These are phyloP conservation scores for Artemisiospiza belli DNA, from an alignment of 2,113 vertebrate species.

Conservation along the genomic window DNA sequence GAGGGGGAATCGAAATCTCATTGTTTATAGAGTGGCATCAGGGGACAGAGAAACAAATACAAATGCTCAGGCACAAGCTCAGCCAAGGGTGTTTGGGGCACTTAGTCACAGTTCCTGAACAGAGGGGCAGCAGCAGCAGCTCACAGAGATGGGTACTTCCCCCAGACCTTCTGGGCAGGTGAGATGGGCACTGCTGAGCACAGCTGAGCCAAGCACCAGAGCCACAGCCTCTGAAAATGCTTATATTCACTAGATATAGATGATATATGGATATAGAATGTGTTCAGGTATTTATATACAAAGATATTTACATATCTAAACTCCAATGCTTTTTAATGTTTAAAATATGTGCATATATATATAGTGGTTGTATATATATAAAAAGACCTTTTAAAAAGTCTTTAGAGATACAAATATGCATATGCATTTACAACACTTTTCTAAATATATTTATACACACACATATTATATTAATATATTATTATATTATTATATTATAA, in stretches of 20 bases:
- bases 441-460: not conserved
- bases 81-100: not conserved
- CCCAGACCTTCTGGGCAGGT: not conserved
- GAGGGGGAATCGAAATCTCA: not conserved
- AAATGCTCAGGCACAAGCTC: not conserved
- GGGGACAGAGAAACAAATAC: not conserved
- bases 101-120: not conserved
- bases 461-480: no score
- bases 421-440: not conserved
- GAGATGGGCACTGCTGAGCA: not conserved
- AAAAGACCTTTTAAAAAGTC: not conserved
- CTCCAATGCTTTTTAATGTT: not conserved
- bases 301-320: not conserved
- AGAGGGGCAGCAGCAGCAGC: not conserved
- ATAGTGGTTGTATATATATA: not conserved
- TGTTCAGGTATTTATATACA: not conserved
- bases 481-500: no score
- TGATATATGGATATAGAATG: fast-evolving
- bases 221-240: not conserved
- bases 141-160: fast-evolving
- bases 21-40: not conserved
- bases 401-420: not conserved
- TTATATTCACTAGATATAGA: fast-evolving
- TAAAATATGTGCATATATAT: not conserved
- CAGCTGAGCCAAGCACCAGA: not conserved